A percentile compares a stretch with the other conserved stretches of the same genome.
Conservation (phyloP, 2,797 vertebrate genomes). For the Fistularia tabacaria region DNA sequence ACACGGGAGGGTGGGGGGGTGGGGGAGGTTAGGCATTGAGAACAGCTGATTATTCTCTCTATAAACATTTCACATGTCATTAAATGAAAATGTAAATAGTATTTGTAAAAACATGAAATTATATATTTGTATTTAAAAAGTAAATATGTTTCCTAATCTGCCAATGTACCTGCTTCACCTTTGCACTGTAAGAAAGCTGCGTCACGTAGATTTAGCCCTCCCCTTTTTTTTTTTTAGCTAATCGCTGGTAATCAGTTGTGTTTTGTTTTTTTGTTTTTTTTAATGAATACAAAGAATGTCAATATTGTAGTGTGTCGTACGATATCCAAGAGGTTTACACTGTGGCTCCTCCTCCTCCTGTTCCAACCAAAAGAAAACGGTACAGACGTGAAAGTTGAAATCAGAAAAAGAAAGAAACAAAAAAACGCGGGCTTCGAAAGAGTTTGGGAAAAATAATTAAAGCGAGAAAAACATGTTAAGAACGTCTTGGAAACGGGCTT, state of each 20-base stretch:
- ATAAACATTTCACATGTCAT: constrained; percentile 73
- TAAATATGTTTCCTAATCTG: constrained; percentile 29
- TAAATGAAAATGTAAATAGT: constrained; percentile 85
- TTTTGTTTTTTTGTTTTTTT: neutral
- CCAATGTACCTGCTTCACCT: constrained; percentile 39
- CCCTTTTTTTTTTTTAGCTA: constrained; percentile 24
- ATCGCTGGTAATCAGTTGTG: neutral
- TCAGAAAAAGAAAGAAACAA: no score
- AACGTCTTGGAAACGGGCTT: no score
- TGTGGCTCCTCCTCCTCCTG: no score
- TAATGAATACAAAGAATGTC: no score
- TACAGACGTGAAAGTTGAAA: no score
- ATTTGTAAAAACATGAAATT: constrained; percentile 83
- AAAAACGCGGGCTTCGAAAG: no score
- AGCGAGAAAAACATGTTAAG: no score
- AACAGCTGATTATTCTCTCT: neutral
- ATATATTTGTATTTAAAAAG: constrained; percentile 88
- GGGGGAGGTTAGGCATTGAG: no score
- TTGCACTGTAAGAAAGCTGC: constrained; percentile 53
- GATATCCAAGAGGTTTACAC: no score
- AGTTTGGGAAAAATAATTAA: no score
- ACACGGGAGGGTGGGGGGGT: neutral
- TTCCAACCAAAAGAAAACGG: no score
- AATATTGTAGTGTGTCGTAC: no score
- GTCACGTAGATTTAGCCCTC: constrained; percentile 26